Conservation (phyloP, 2,113 vertebrate species). For the Chaetura pelagica region DNA sequence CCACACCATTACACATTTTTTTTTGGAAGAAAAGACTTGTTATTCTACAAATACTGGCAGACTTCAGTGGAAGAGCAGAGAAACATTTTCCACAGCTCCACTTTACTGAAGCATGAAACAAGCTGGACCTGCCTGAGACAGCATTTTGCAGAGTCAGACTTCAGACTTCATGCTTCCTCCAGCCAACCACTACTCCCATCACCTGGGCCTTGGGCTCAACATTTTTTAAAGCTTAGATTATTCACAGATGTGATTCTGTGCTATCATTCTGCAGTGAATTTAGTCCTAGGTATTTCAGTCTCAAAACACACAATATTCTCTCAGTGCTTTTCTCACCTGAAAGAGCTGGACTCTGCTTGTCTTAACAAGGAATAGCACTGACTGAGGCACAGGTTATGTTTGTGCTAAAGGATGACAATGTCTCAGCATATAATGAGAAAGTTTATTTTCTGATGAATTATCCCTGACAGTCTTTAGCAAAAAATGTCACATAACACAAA, state of each 20-base stretch:
- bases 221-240: neutral
- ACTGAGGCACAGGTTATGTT: slow-evolving; percentile 26
- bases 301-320: neutral
- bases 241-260: neutral
- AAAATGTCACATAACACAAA: slow-evolving; percentile 71
- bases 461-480: slow-evolving; percentile 70
- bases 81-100: neutral
- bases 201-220: neutral
- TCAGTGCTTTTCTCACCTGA: neutral
- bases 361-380: neutral
- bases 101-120: neutral
- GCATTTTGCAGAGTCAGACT: slow-evolving; percentile 42
- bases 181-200: neutral
- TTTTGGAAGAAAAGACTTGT: neutral
- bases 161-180: neutral
- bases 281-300: neutral
- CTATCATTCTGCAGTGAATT: neutral
- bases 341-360: neutral
- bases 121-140: neutral
- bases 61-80: neutral
- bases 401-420: slow-evolving; percentile 38
- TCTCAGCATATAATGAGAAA: slow-evolving; percentile 49
- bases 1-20: neutral
- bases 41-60: neutral
- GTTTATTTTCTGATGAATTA: slow-evolving; percentile 69